Conservation (phyloP, 2,113 vertebrate genomes). For the Xenopus borealis region DNA sequence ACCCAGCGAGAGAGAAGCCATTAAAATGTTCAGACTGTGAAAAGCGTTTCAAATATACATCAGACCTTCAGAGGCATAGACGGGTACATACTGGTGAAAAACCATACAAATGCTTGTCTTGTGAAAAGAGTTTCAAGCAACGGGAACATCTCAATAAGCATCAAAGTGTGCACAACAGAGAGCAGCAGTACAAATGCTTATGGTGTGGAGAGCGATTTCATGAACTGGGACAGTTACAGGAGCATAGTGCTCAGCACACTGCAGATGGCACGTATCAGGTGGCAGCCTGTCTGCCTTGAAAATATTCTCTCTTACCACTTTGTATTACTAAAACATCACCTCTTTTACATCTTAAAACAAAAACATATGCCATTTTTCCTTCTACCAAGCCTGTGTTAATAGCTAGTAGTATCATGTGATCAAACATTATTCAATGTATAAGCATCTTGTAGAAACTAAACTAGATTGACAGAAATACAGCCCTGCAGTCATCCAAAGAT, state of each 20-base stretch:
- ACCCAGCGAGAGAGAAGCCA: constrained; percentile 88
- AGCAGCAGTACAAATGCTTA: constrained; percentile 96
- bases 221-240: constrained; percentile 89
- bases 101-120: constrained; percentile 91
- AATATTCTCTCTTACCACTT: fast-evolving
- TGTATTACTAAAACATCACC: neutral
- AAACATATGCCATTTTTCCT: neutral
- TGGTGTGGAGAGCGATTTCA: constrained; percentile 96
- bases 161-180: constrained; percentile 87
- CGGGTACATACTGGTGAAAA: constrained; percentile 94
- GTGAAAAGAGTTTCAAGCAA: constrained; percentile 96
- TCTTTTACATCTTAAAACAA: neutral
- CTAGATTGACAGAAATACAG: neutral
- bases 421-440: neutral
- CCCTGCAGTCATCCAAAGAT: neutral
- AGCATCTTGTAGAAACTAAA: neutral
- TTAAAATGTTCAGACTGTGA: constrained; percentile 94
- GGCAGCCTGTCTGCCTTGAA: constrained; percentile 82
- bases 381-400: neutral
- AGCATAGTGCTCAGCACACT: constrained; percentile 92
- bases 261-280: constrained; percentile 84
- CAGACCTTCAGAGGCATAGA: constrained; percentile 90
- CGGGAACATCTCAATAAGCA: constrained; percentile 94
- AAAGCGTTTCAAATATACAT: constrained; percentile 95
- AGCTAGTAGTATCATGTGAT: neutral